phyloP scores from a whole-genome alignment of 2,113 vertebrate species.

The Tenrec ecaudatus region DNA sequence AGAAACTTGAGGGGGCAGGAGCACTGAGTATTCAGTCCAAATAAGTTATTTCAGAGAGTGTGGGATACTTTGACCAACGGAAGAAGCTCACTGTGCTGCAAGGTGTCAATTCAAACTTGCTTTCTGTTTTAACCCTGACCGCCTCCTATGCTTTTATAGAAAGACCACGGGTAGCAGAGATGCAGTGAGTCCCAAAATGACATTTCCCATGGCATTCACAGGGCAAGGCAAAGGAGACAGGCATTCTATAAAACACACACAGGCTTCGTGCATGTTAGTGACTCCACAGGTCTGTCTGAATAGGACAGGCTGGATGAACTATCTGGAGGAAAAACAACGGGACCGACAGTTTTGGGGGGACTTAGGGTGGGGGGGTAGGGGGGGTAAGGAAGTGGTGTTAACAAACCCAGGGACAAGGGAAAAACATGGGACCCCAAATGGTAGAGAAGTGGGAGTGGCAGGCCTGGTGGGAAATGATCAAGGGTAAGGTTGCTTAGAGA shows the following conservation, averaged over 20 bases:
- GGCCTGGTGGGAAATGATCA: no score
- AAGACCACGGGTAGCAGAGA: constrained; percentile 4
- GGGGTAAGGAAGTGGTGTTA: no score
- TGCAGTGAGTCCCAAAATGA: background rate
- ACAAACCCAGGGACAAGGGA: no score
- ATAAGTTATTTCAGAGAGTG: background rate
- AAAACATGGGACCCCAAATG: no score
- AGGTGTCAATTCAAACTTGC: constrained; percentile 20
- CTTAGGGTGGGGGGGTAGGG: no score
- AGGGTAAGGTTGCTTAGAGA: no score
- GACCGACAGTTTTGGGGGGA: no score
- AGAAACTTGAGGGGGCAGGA: background rate
- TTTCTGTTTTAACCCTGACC: background rate
- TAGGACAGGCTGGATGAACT: no score
- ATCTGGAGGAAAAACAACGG: no score
- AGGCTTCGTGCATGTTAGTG: no score
- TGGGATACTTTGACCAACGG: background rate
- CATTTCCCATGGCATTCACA: constrained; percentile 17
- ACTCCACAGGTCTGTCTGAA: no score
- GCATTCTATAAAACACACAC: background rate
- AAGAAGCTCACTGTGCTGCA: background rate
- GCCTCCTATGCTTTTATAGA: background rate
- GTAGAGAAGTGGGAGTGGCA: no score
- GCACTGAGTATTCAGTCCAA: background rate
- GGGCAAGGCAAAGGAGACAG: background rate